phyloP scores from a whole-genome alignment of 1,140 invertebrate genomes.

The Venustaconcha ellipsiformis region DNA sequence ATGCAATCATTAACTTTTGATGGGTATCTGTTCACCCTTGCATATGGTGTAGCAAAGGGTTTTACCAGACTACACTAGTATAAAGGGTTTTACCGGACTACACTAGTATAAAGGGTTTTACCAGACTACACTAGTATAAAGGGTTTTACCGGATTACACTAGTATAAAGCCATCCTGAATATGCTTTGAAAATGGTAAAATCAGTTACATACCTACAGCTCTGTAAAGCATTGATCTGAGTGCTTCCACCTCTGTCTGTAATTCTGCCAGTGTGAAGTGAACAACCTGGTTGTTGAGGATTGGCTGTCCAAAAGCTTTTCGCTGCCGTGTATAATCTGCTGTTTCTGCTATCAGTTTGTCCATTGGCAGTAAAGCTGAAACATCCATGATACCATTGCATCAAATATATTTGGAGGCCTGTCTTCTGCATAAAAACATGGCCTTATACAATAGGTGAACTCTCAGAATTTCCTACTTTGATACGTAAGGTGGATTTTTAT shows the following conservation, averaged over 20 bases:
- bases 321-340: constrained; percentile 71
- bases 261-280: constrained; percentile 73
- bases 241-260: constrained; percentile 73
- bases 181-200: neutral
- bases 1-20: no score
- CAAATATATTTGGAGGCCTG: neutral
- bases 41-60: no score
- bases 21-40: no score
- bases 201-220: constrained; percentile 65
- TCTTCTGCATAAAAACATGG: neutral
- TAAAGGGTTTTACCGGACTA: no score
- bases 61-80: no score
- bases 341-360: constrained; percentile 70
- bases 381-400: constrained; percentile 4
- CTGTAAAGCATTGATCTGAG: constrained; percentile 71
- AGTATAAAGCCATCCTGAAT: no score
- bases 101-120: no score
- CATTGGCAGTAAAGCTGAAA: constrained; percentile 67
- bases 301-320: constrained; percentile 72
- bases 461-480: no score
- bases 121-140: no score
- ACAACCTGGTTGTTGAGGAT: constrained; percentile 73
- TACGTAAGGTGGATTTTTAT: no score
- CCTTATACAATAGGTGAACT: no score
- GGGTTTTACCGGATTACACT: no score